Conservation (phyloP, 2,113 vertebrate species). For the Zeus faber region DNA sequence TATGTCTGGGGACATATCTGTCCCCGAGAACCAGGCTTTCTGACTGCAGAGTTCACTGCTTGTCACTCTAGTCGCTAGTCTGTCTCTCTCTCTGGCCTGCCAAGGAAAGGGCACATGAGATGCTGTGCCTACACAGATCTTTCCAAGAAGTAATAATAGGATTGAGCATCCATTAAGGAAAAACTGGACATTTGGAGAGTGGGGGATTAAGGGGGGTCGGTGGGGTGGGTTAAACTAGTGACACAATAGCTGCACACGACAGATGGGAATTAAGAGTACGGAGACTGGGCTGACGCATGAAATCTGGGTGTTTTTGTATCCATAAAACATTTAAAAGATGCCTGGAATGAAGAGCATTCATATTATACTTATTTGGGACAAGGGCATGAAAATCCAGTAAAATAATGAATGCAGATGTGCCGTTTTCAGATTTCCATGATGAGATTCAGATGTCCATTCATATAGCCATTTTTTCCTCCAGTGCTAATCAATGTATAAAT, state of each 20-base stretch:
- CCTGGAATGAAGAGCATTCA: neutral
- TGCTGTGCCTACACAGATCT: slow-evolving; percentile 33
- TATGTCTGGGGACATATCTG: too few relatives aligned
- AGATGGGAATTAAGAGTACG: slow-evolving; percentile 32
- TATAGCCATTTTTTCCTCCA: slow-evolving; percentile 21
- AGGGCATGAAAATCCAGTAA: neutral
- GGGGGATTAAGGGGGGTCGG: slow-evolving; percentile 21
- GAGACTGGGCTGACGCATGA: slow-evolving; percentile 16
- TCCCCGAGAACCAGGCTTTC: too few relatives aligned
- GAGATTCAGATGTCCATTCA: slow-evolving; percentile 31
- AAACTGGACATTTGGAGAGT: slow-evolving; percentile 40
- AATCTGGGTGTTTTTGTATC: neutral
- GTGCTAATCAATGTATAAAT: slow-evolving; percentile 26
- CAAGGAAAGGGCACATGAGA: too few relatives aligned
- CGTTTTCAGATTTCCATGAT: slow-evolving; percentile 35
- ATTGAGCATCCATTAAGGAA: slow-evolving; percentile 47
- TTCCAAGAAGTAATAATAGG: slow-evolving; percentile 59
- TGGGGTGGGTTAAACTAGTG: neutral
- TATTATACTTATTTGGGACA: neutral
- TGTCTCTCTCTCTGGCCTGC: neutral
- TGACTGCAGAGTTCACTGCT: too few relatives aligned
- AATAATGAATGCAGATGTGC: slow-evolving; percentile 12
- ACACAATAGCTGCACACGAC: slow-evolving; percentile 22
- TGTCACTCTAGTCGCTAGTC: neutral
- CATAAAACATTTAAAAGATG: neutral